Evolutionary conservation across 2,113 vertebrate species (phyloP).

Genomic region (Phrynocephalus versicolor): DNA sequence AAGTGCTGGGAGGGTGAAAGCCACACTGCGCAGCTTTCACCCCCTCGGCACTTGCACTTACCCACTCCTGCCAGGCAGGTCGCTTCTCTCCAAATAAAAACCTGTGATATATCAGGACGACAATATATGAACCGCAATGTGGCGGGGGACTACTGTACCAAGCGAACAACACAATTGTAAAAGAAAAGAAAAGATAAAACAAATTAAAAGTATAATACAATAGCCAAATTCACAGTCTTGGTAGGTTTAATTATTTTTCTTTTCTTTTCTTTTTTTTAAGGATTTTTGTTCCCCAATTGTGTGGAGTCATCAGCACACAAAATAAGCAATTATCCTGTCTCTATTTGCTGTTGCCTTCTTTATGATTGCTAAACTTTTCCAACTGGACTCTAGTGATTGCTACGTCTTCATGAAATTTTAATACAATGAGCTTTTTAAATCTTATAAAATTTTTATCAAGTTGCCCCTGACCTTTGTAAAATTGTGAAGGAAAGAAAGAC

Average conservation of each 20-base stretch:
- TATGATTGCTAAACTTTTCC: conserved; percentile 66
- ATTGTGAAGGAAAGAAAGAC: conserved; percentile 75
- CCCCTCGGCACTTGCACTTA: too few species aligned
- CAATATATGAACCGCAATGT: too few species aligned
- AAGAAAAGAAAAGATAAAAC: too few species aligned
- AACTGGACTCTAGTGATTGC: conserved; percentile 62
- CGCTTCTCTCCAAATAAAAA: too few species aligned
- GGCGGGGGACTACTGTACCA: too few species aligned
- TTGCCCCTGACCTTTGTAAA: conserved; percentile 75
- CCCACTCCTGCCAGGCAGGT: too few species aligned
- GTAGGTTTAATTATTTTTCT: not conserved
- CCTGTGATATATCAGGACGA: too few species aligned
- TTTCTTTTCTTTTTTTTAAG: not conserved
- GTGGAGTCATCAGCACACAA: conserved; percentile 22
- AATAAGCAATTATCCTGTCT: conserved; percentile 42
- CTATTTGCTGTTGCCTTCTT: conserved; percentile 49
- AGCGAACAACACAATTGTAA: too few species aligned
- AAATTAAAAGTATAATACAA: too few species aligned
- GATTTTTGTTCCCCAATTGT: not conserved
- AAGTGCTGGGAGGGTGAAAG: too few species aligned
- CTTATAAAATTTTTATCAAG: conserved; percentile 82
- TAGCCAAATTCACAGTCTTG: too few species aligned
- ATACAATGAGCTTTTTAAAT: conserved; percentile 80
- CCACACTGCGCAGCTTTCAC: too few species aligned
- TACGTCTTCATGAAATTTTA: conserved; percentile 80